phyloP scores from a whole-genome alignment of 2,797 vertebrate species.

The Scolopax rusticola region DNA sequence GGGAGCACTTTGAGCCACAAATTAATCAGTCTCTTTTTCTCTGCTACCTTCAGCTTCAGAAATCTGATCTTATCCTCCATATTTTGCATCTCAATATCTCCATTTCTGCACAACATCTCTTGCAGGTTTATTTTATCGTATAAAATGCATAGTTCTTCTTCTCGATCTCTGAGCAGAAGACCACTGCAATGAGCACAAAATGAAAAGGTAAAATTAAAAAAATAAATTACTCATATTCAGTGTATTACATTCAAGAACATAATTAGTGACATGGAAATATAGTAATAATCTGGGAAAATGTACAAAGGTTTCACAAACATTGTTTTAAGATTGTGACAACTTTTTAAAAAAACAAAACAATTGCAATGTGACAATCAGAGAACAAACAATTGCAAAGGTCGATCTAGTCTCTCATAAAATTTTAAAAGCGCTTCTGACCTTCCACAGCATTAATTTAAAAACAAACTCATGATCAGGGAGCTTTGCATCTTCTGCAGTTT shows the following conservation, averaged over 20 bases:
- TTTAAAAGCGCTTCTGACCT: not conserved
- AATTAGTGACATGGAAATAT: not conserved
- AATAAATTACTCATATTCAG: not conserved
- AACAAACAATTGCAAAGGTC: not conserved
- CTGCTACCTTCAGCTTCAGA: conserved; percentile 80
- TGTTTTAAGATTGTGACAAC: not conserved
- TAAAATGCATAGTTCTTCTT: conserved; percentile 88
- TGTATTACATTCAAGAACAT: not conserved
- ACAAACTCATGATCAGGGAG: not conserved
- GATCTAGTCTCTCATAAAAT: not conserved
- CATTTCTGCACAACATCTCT: conserved; percentile 81
- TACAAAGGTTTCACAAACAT: not conserved
- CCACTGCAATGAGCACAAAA: conserved; percentile 77
- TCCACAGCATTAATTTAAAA: not conserved
- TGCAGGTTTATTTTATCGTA: conserved; percentile 86
- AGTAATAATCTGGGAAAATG: not conserved
- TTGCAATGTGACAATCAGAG: not conserved
- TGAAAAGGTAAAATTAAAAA: not conserved
- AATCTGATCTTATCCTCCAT: conserved; percentile 86
- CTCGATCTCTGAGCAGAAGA: conserved; percentile 87
- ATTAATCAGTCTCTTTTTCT: conserved; percentile 84
- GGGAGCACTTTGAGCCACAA: conserved; percentile 77
- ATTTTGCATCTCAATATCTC: conserved; percentile 79
- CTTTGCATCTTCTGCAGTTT: not conserved
- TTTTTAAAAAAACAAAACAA: not conserved